Conservation (phyloP, 1,140 invertebrate species). For the Alviniconcha marisindica region DNA sequence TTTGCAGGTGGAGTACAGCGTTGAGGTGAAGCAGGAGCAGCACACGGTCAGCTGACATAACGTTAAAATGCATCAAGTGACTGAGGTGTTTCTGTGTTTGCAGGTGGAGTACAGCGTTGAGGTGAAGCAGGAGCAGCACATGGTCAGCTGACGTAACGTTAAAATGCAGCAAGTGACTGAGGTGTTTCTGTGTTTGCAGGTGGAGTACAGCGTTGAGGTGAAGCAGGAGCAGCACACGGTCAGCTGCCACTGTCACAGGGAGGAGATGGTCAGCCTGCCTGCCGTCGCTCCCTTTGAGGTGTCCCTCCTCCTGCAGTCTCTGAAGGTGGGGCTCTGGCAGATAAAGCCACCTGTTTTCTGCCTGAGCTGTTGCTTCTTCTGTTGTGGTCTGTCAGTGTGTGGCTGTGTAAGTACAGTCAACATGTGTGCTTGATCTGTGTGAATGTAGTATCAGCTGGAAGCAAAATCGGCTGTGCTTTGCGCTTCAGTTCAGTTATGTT, state of each 20-base stretch:
- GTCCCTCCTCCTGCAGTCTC: constrained; percentile 69
- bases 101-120: constrained; percentile 73
- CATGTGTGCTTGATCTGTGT: too few relatives aligned
- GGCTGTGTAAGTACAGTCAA: too few relatives aligned
- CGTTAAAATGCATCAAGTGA: too few relatives aligned
- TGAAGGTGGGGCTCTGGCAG: constrained; percentile 75
- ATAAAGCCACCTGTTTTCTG: too few relatives aligned
- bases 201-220: constrained; percentile 72
- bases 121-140: constrained; percentile 61
- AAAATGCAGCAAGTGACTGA: too few relatives aligned
- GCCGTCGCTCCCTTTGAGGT: constrained; percentile 75
- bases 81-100: too few relatives aligned
- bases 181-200: too few relatives aligned
- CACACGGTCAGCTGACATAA: constrained; percentile 67
- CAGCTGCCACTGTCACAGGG: constrained; percentile 71
- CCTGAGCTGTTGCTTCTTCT: too few relatives aligned
- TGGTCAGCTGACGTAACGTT: constrained; percentile 70
- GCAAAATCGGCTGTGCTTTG: too few relatives aligned
- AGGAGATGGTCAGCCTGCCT: constrained; percentile 67
- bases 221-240: constrained; percentile 62
- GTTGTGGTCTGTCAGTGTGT: too few relatives aligned
- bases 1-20: constrained; percentile 72
- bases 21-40: constrained; percentile 64
- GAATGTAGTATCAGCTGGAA: too few relatives aligned
- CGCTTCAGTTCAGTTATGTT: too few relatives aligned